phyloP scores from a whole-genome alignment of 2,797 vertebrate species.

The Morelia viridis region DNA sequence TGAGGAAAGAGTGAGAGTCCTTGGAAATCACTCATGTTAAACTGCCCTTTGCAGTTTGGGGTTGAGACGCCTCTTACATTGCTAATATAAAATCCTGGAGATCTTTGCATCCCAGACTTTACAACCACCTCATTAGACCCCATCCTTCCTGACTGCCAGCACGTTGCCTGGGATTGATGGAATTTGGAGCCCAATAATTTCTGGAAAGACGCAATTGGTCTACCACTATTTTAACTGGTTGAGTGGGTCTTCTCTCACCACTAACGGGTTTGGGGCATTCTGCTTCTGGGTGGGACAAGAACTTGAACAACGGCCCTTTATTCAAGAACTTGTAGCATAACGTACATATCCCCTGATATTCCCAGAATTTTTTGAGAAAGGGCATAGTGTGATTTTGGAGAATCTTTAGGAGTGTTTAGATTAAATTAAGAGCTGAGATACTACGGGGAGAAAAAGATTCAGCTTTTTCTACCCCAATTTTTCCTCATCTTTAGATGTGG shows the following conservation, averaged over 20 bases:
- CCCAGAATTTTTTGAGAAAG: not conserved
- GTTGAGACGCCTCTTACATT: not conserved
- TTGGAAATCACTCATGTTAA: not conserved
- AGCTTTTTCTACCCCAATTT: not conserved
- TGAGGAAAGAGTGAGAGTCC: not conserved
- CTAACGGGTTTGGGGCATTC: not conserved
- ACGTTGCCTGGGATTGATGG: not conserved
- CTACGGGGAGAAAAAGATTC: no score
- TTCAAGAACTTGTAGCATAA: not conserved
- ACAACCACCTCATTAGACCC: not conserved
- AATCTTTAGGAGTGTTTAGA: no score
- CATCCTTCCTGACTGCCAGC: not conserved
- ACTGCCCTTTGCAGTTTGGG: not conserved
- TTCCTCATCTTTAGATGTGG: not conserved
- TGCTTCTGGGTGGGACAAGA: not conserved
- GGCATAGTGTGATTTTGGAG: not conserved
- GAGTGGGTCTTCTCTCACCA: not conserved
- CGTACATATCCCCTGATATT: not conserved
- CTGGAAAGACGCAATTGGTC: not conserved
- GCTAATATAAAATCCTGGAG: not conserved
- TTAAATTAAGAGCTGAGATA: no score
- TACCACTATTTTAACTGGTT: not conserved
- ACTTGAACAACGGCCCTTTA: not conserved
- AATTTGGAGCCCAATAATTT: not conserved
- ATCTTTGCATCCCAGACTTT: not conserved